Conservation (phyloP, 2,888 invertebrate genomes). For the Zele albiditarsus region DNA sequence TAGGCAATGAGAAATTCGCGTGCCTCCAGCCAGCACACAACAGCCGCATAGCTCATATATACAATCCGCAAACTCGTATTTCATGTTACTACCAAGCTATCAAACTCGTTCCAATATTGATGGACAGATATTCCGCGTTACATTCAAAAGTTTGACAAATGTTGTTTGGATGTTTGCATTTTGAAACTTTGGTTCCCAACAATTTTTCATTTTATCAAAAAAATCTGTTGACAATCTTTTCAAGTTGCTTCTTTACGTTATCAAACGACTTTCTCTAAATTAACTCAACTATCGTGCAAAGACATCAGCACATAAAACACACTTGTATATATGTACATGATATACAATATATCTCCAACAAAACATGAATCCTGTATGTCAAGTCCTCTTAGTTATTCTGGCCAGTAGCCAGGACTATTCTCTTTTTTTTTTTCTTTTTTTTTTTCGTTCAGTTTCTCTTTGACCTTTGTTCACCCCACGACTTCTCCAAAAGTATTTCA, state of each 20-base stretch:
- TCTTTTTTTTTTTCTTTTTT: background rate
- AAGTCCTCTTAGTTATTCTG: background rate
- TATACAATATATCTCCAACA: background rate
- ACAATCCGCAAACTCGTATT: background rate
- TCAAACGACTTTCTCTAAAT: conserved; percentile 13
- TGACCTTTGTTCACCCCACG: conserved; percentile 16
- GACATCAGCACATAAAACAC: conserved; percentile 1
- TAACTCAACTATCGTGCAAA: background rate
- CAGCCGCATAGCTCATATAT: background rate
- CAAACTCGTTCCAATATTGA: background rate
- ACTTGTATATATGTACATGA: background rate
- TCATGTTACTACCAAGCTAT: background rate
- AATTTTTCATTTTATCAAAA: background rate
- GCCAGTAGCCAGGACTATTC: background rate
- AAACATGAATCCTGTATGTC: conserved; percentile 2
- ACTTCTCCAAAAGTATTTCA: background rate
- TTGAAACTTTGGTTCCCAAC: background rate
- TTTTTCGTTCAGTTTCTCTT: background rate
- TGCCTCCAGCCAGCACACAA: conserved; percentile 27
- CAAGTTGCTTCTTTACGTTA: background rate
- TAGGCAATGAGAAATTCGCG: conserved; percentile 19
- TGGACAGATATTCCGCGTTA: background rate
- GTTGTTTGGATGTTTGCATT: background rate
- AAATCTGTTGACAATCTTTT: background rate
- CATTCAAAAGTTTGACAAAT: background rate